Conservation (phyloP, 2,888 invertebrate genomes). For the Thereva nobilitata region DNA sequence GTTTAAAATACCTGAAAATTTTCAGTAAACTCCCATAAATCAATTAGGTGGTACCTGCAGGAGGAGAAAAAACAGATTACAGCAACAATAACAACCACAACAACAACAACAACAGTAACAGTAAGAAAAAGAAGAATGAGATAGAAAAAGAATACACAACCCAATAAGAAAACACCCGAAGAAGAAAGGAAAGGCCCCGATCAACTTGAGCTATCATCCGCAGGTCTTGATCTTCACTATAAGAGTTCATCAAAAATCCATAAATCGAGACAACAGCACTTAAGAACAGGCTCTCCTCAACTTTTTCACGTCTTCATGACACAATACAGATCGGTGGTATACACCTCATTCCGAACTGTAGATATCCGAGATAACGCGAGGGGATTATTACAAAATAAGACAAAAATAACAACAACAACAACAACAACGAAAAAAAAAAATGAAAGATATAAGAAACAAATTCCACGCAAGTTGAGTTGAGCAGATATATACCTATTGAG, state of each 20-base stretch:
- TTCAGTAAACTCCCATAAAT: conserved; percentile 21
- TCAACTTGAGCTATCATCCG: neutral
- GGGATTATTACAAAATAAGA: conserved; percentile 26
- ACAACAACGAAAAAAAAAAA: conserved; percentile 16
- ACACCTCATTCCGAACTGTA: conserved; percentile 1
- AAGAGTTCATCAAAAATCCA: conserved; percentile 36
- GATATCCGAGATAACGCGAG: neutral
- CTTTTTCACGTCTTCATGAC: conserved; percentile 27
- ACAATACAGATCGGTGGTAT: conserved; percentile 18
- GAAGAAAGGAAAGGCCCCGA: no score
- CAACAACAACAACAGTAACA: no score
- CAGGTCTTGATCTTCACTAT: conserved; percentile 9
- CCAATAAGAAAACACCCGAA: no score
- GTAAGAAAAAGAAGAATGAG: no score
- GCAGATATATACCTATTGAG: conserved; percentile 16
- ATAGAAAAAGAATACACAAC: no score
- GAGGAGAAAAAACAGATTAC: no score
- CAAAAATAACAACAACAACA: conserved; percentile 23
- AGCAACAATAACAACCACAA: no score
- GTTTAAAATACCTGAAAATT: neutral
- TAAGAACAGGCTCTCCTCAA: conserved; percentile 18
- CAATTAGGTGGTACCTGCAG: conserved; percentile 27
- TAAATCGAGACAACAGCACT: conserved; percentile 27
- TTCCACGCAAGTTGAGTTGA: neutral
- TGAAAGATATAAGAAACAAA: conserved; percentile 23